A percentile compares a stretch with the other conserved stretches of the same genome.
These are phyloP conservation scores for Thermophis baileyi DNA, from an alignment of 2,113 vertebrate genomes.

Conservation along the genomic window DNA sequence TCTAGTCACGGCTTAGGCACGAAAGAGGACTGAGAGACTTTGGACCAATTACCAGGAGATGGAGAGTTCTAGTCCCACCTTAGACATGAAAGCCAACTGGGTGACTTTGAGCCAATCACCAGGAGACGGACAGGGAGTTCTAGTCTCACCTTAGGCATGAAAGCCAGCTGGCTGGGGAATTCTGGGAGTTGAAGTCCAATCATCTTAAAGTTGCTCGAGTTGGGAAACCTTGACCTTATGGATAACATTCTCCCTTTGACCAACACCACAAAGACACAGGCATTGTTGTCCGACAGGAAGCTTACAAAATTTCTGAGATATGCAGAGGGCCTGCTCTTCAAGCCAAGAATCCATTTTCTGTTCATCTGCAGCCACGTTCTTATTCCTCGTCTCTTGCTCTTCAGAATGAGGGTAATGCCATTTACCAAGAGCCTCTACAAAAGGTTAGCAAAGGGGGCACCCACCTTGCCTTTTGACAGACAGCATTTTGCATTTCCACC, in stretches of 20 bases:
- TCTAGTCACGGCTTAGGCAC: too few species aligned
- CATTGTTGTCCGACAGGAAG: neutral
- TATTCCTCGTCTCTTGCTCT: neutral
- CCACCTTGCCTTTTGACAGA: neutral
- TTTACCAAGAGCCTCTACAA: neutral
- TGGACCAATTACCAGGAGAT: too few species aligned
- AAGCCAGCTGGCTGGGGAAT: neutral
- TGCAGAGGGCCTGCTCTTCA: neutral
- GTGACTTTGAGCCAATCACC: too few species aligned
- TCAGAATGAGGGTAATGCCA: neutral
- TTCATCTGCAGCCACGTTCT: neutral
- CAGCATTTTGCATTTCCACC: neutral
- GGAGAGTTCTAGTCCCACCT: too few species aligned
- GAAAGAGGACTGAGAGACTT: too few species aligned
- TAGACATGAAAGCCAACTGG: too few species aligned
- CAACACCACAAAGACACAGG: neutral
- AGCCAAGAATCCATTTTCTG: neutral
- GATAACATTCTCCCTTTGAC: neutral
- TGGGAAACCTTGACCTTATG: neutral
- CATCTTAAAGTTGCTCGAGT: neutral
- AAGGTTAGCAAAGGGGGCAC: neutral
- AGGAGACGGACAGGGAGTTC: too few species aligned
- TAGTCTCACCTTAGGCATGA: too few species aligned
- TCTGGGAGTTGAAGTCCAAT: neutral
- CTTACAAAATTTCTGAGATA: neutral